A percentile compares a stretch with the other conserved stretches of the same genome.
phyloP scores from a whole-genome alignment of 1,140 invertebrate genomes.

The Parapsyche elsis region DNA sequence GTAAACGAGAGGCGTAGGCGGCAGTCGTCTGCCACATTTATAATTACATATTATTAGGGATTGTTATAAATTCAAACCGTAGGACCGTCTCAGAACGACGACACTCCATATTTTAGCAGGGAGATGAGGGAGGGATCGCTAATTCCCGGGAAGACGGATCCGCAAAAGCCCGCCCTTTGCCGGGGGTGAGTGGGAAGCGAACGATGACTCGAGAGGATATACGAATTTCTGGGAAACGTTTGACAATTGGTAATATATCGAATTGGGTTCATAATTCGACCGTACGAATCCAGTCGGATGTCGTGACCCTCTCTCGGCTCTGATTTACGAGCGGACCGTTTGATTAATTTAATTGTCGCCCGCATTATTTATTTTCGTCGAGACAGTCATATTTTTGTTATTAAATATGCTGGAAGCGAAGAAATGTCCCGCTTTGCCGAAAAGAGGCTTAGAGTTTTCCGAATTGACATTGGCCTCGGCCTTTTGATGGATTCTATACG shows the following conservation, averaged over 20 bases:
- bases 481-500: too few species aligned
- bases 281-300: not conserved
- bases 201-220: too few species aligned
- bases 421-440: too few species aligned
- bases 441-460: too few species aligned
- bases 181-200: too few species aligned
- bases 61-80: constrained; percentile 1
- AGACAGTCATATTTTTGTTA: not conserved
- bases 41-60: constrained; percentile 45
- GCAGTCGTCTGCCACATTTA: constrained; percentile 32
- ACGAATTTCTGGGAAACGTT: not conserved
- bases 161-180: not conserved
- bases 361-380: not conserved
- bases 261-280: not conserved
- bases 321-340: constrained; percentile 12
- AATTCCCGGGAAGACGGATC: not conserved
- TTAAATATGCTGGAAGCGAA: too few species aligned
- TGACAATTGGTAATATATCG: constrained; percentile 2
- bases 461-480: too few species aligned
- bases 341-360: constrained; percentile 30
- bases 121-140: not conserved
- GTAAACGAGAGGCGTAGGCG: constrained; percentile 14
- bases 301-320: not conserved
- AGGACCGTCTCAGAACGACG: not conserved
- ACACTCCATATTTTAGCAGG: not conserved